Percentiles rank a stretch among this genome's conserved stretches.
Conservation (phyloP, 2,888 invertebrate genomes). For the Noctua janthina region DNA sequence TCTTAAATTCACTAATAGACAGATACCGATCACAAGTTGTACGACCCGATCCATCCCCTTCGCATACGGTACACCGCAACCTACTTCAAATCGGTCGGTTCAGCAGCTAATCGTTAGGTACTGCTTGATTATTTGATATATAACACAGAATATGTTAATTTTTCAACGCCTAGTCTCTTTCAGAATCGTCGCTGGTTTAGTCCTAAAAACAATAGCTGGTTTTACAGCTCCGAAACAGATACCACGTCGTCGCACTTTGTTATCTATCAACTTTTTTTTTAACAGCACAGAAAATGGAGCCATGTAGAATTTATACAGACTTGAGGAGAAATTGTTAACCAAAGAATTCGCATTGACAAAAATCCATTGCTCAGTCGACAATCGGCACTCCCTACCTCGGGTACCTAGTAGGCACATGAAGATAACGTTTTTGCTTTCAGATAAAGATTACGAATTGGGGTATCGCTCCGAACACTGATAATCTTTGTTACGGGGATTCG, state of each 20-base stretch:
- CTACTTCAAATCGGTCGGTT: neutral
- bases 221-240: neutral
- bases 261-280: neutral
- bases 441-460: slow-evolving; percentile 61
- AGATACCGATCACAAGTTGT: neutral
- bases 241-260: neutral
- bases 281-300: neutral
- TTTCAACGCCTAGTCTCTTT: neutral
- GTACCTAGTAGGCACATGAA: slow-evolving; percentile 15
- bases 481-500: slow-evolving; percentile 32
- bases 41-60: neutral
- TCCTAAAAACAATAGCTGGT: neutral
- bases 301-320: neutral
- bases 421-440: slow-evolving; percentile 55
- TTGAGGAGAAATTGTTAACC: neutral
- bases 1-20: neutral
- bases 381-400: slow-evolving; percentile 32
- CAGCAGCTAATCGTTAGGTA: neutral
- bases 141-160: neutral
- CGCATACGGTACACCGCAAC: neutral
- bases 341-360: slow-evolving; percentile 8
- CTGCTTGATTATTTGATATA: neutral
- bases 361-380: slow-evolving; percentile 1
- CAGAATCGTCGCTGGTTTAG: neutral
- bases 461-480: slow-evolving; percentile 49